Evolutionary conservation across 2,797 vertebrate genomes (phyloP).

Genomic region (Pseudocheirus occidentalis): DNA sequence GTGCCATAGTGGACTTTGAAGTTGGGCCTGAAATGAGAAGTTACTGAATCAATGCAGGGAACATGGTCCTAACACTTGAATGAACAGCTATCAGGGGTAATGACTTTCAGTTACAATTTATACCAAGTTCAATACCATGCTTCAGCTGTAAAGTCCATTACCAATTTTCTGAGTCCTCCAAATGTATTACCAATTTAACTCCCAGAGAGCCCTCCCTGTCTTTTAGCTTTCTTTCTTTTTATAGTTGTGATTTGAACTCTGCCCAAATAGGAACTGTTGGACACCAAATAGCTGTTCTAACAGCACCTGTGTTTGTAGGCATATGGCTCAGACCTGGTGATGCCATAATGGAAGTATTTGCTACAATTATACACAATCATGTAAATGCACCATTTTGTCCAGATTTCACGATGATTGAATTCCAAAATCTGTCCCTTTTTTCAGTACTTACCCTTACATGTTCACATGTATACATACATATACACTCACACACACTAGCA

Average conservation of each 20-base stretch:
- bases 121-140: conserved; percentile 15
- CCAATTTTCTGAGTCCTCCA: conserved; percentile 13
- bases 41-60: conserved; percentile 48
- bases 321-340: neutral
- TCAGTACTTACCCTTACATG: neutral
- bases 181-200: conserved; percentile 60
- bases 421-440: neutral
- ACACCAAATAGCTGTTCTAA: conserved; percentile 28
- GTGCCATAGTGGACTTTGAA: neutral
- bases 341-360: neutral
- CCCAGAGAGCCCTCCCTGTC: conserved; percentile 17
- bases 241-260: conserved; percentile 33
- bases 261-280: neutral
- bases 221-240: conserved; percentile 53
- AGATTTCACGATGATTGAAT: neutral
- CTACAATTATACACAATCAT: conserved; percentile 15
- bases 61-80: conserved; percentile 49
- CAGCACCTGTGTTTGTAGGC: neutral
- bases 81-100: conserved; percentile 58
- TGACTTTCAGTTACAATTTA: conserved; percentile 68
- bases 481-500: neutral
- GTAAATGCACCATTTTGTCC: neutral
- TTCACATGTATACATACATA: neutral
- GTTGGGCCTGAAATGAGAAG: conserved; percentile 22
- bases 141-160: conserved; percentile 43